phyloP scores from a whole-genome alignment of 2,113 vertebrate species.

The Panurus biarmicus region DNA sequence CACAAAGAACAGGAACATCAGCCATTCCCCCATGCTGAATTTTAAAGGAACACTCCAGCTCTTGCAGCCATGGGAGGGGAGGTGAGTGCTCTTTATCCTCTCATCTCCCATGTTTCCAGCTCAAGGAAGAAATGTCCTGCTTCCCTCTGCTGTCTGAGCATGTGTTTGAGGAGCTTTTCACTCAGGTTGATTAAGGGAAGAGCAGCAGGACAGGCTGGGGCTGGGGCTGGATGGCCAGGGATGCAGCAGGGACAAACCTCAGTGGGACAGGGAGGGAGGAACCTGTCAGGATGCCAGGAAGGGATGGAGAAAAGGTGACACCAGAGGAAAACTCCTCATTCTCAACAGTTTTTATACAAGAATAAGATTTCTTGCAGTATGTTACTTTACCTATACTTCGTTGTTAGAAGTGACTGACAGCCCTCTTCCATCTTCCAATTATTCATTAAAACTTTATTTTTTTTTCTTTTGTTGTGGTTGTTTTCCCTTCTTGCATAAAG shows the following conservation, averaged over 20 bases:
- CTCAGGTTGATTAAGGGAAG: not conserved
- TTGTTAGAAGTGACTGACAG: not conserved
- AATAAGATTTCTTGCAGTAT: not conserved
- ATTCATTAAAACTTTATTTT: not conserved
- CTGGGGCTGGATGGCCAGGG: accelerated
- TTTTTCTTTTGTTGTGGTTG: not conserved
- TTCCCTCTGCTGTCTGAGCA: not conserved
- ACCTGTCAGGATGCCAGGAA: not conserved
- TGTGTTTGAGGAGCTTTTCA: not conserved
- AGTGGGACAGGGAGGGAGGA: not conserved
- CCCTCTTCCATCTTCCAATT: not conserved
- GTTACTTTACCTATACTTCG: not conserved
- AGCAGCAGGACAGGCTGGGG: not conserved
- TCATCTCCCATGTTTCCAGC: not conserved
- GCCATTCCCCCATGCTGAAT: not conserved
- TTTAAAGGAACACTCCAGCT: not conserved
- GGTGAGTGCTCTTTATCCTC: not conserved
- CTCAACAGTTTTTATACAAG: not conserved
- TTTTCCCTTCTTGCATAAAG: not conserved
- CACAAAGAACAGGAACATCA: not conserved
- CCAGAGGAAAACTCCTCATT: not conserved
- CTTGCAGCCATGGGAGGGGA: not conserved
- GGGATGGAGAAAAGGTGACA: not conserved
- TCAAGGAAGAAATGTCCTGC: not conserved
- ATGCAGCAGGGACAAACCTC: not conserved